A percentile compares a stretch with the other conserved stretches of the same genome.
phyloP scores from a whole-genome alignment of 2,113 vertebrate genomes.

The Melanocharis versteri region DNA sequence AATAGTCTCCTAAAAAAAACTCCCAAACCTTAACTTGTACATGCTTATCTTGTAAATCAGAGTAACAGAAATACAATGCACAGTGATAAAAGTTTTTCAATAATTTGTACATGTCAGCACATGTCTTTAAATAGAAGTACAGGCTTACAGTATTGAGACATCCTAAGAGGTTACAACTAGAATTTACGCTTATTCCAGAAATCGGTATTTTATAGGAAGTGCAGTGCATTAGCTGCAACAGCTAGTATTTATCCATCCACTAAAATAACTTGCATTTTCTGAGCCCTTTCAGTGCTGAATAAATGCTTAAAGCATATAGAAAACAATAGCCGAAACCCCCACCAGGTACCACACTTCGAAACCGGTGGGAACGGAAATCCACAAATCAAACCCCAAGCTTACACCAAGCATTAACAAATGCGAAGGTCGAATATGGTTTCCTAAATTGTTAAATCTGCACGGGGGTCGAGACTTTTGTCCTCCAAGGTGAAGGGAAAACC shows the following conservation, averaged over 20 bases:
- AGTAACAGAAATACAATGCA: not conserved
- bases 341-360: not conserved
- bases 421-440: rapidly evolving
- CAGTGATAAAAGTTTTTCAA: not conserved
- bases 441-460: rapidly evolving
- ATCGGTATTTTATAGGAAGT: not conserved
- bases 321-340: rapidly evolving
- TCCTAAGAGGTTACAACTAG: not conserved
- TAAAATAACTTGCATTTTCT: not conserved
- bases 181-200: not conserved
- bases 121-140: not conserved
- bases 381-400: not conserved
- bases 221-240: not conserved
- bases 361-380: not conserved
- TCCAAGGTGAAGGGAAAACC: not conserved
- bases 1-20: not conserved
- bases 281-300: not conserved
- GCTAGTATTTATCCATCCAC: not conserved
- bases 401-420: not conserved
- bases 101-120: rapidly evolving
- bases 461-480: not conserved
- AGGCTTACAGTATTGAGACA: not conserved
- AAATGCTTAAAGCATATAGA: rapidly evolving
- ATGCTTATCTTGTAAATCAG: not conserved
- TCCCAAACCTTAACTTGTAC: not conserved